phyloP scores from a whole-genome alignment of 1,140 invertebrate genomes.

The Drosophila mayri region DNA sequence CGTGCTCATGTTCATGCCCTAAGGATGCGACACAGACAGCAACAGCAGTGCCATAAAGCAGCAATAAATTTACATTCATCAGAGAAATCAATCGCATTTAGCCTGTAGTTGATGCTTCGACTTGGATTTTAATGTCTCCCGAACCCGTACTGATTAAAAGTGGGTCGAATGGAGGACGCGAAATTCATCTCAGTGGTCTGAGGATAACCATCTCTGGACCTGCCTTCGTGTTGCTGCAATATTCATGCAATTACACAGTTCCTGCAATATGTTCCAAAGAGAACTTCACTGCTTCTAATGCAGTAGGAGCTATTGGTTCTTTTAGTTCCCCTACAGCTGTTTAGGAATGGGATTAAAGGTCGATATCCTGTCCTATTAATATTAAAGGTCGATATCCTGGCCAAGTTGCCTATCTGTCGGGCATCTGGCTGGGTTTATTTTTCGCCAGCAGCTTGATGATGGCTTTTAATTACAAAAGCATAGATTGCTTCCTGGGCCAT shows the following conservation, averaged over 20 bases:
- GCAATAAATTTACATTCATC: constrained; percentile 39
- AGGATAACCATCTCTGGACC: not conserved
- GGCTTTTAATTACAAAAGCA: constrained; percentile 45
- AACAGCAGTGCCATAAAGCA: constrained; percentile 44
- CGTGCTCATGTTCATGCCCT: constrained; percentile 21
- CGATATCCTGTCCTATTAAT: constrained; percentile 59
- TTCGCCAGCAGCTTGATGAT: constrained; percentile 32
- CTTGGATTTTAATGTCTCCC: constrained; percentile 27
- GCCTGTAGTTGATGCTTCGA: constrained; percentile 6
- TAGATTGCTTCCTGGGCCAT: constrained; percentile 46
- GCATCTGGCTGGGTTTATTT: constrained; percentile 8
- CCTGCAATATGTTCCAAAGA: constrained; percentile 9
- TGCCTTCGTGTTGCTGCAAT: constrained; percentile 24
- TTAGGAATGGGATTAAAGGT: constrained; percentile 46
- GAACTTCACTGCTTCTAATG: not conserved
- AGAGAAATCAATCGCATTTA: constrained; percentile 37
- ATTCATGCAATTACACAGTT: constrained; percentile 55
- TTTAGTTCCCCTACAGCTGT: not conserved
- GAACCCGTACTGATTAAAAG: constrained; percentile 20
- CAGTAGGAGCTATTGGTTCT: constrained; percentile 13
- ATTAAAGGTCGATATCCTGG: constrained; percentile 66
- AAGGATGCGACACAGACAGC: constrained; percentile 26
- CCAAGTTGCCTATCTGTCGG: not conserved
- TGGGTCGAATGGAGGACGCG: not conserved
- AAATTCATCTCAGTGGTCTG: constrained; percentile 21